Conservation (phyloP, 1,140 invertebrate species). For the Doryteuthis pealeii region DNA sequence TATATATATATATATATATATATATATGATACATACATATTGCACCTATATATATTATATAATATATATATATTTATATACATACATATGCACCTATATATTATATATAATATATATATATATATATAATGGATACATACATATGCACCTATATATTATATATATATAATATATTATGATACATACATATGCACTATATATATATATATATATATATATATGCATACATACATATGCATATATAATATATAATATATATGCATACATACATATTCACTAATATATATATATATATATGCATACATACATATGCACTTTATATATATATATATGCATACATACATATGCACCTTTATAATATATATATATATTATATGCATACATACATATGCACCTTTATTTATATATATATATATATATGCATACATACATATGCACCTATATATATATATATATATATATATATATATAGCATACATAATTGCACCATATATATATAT, state of each 20-base stretch:
- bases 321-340: too few species aligned
- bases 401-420: too few species aligned
- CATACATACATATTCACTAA: too few species aligned
- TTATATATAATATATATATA: neutral
- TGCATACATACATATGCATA: neutral
- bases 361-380: too few species aligned
- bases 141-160: conserved; percentile 1
- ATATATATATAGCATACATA: too few species aligned
- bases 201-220: neutral
- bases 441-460: too few species aligned
- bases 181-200: neutral
- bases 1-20: neutral
- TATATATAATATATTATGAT: neutral
- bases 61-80: neutral
- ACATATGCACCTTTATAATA: too few species aligned
- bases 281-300: neutral
- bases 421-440: too few species aligned
- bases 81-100: neutral
- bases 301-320: too few species aligned
- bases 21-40: neutral
- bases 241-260: neutral
- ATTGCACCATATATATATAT: too few species aligned
- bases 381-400: too few species aligned
- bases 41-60: neutral
- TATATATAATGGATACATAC: neutral